Percentiles rank a stretch among this genome's conserved stretches.
phyloP scores from a whole-genome alignment of 1,140 invertebrate species.

The Lethocerus indicus region DNA sequence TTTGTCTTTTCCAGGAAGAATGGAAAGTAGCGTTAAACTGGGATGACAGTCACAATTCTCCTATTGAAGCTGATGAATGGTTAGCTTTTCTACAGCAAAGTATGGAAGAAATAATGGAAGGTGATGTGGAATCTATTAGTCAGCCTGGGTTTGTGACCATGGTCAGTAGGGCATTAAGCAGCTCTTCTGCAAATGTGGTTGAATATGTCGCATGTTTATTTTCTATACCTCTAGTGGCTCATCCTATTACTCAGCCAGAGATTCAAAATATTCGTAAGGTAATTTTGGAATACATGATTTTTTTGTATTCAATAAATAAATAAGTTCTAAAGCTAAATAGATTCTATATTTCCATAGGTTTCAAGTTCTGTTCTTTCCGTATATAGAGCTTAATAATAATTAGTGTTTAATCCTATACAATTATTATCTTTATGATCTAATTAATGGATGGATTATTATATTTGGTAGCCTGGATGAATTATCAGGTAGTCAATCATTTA shows the following conservation, averaged over 20 bases:
- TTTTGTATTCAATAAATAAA: neutral
- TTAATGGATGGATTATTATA: no score
- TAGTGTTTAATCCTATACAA: no score
- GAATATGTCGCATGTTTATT: conserved; percentile 50
- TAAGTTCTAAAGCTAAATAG: no score
- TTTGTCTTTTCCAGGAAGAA: no score
- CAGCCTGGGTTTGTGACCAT: conserved; percentile 55
- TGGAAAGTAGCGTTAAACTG: no score
- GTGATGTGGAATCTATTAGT: conserved; percentile 48
- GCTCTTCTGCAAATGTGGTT: conserved; percentile 40
- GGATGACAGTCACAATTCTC: no score
- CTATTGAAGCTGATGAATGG: conserved; percentile 18
- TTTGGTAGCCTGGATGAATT: no score
- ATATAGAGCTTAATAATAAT: no score
- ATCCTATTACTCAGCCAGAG: conserved; percentile 29
- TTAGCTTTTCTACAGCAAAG: conserved; percentile 37
- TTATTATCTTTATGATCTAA: no score
- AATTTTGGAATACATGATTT: conserved; percentile 2
- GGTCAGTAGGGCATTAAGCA: conserved; percentile 48
- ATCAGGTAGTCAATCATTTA: no score
- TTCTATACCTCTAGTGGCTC: conserved; percentile 47
- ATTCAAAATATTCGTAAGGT: conserved; percentile 39
- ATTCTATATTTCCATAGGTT: no score
- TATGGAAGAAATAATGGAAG: conserved; percentile 47
- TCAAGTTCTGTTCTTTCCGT: no score